Base-by-base conservation (phyloP, 2,797 vertebrate genomes). In the Cirrhinus mrigala region DNA sequence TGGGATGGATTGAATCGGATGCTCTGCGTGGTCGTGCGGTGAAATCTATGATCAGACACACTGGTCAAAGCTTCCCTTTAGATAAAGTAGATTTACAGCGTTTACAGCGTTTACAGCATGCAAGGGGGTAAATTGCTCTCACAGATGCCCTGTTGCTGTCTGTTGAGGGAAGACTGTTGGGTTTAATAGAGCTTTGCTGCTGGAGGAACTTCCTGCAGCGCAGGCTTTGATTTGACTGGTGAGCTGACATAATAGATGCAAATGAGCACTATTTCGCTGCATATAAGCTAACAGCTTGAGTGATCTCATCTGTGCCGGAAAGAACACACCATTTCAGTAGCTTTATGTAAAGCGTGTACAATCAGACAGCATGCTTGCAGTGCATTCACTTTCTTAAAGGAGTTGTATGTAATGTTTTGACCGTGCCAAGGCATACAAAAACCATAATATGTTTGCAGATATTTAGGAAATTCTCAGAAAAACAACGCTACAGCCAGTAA, bases 141-240 rank as follows among this genome's bases (percentile, higher is more conserved):
- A 69, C 16, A 75, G 86, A 74, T 60, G 33, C 48, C 56, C 56
- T 54, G 68, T 56, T 79, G 81, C 75, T 83, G 85, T 74, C 56
- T 64, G 24, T 71, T 73, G 58, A 86, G 29, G 69, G 83, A 74
- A 79, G 58, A 73, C 75, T 52, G 75, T 40, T 40, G 66, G 3
- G 44, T 79, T 52, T 73, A 37, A 73, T 33, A 64, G 2, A 66
- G 50, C 7, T 68, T 84, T 69, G n/a, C 16, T n/a, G 37, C 62
- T 56, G 33, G 62, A 76, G 37, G 14, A 12, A 52, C 11, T 29
- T 68, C 29, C 71, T 54, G 27, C 27, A 64, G 81, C 18, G 3
- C 37, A 29, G 24, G 22, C n/a, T 46, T 73, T 73, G 29, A 18
- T 70, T 82, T 82, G n/a, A 22, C 5, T 71, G 14, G 66, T 24